Evolutionary conservation across 2,888 invertebrate species (phyloP).

Genomic region (Gymnoscelis rufifasciata): DNA sequence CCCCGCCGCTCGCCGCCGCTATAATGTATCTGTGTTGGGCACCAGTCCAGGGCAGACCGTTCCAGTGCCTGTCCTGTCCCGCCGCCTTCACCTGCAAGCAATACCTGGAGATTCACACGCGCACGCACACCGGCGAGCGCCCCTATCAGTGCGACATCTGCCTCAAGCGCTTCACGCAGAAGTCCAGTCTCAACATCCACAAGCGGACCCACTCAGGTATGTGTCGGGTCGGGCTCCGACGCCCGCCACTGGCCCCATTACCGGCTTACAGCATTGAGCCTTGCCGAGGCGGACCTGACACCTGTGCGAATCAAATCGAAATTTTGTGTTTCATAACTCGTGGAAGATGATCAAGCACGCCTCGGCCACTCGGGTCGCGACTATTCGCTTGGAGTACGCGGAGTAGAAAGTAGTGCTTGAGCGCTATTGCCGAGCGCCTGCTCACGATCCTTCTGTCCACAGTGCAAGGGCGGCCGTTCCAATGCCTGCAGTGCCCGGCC

Average conservation of each 20-base stretch:
- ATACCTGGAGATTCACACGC: constrained; percentile 81
- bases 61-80: constrained; percentile 80
- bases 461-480: constrained; percentile 80
- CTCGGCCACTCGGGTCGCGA: constrained; percentile 21
- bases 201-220: constrained; percentile 86
- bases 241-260: constrained; percentile 15
- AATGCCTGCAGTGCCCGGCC: constrained; percentile 79
- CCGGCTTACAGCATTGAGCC: constrained; percentile 4
- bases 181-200: constrained; percentile 89
- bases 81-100: constrained; percentile 80
- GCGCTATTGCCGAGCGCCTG: constrained; percentile 22
- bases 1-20: constrained; percentile 69
- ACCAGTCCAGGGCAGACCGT: constrained; percentile 80
- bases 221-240: constrained; percentile 40
- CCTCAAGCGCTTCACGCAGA: constrained; percentile 89
- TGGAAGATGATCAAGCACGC: constrained; percentile 3
- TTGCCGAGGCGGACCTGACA: not conserved
- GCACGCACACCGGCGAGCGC: constrained; percentile 80
- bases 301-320: not conserved
- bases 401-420: constrained; percentile 27
- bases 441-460: constrained; percentile 47
- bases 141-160: constrained; percentile 86
- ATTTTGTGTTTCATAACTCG: not conserved
- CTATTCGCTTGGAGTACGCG: constrained; percentile 26
- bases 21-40: constrained; percentile 75